Evolutionary conservation across 2,888 invertebrate genomes (phyloP).

Genomic region (Cerceris ruficornis): DNA sequence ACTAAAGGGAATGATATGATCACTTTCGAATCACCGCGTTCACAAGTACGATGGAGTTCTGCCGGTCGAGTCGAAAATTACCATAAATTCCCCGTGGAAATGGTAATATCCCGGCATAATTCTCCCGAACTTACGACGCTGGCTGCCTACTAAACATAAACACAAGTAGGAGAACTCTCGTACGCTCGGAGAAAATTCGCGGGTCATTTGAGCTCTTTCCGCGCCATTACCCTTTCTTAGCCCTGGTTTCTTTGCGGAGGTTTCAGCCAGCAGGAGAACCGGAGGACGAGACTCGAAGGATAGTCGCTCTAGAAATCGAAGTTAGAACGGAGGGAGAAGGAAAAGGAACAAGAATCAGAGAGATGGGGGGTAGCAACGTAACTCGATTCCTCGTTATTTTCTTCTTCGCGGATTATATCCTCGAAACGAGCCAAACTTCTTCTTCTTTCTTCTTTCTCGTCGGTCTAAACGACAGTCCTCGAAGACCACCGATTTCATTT

Average conservation of each 20-base stretch:
- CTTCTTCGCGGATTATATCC: conserved; percentile 70
- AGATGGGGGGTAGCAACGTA: conserved; percentile 50
- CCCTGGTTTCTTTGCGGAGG: conserved; percentile 56
- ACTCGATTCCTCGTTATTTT: conserved; percentile 71
- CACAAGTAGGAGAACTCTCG: conserved; percentile 69
- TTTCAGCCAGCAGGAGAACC: conserved; percentile 24
- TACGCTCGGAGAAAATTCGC: conserved; percentile 74
- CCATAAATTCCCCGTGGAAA: conserved; percentile 69
- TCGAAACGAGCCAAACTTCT: conserved; percentile 58
- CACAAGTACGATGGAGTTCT: neutral
- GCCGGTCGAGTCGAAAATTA: conserved; percentile 60
- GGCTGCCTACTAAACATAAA: conserved; percentile 75
- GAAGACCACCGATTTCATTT: conserved; percentile 39
- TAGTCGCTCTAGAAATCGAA: conserved; percentile 42
- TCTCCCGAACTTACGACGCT: conserved; percentile 58
- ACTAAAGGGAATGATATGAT: neutral
- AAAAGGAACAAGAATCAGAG: conserved; percentile 16
- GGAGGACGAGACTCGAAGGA: conserved; percentile 28
- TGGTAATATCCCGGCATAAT: conserved; percentile 66
- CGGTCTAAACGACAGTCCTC: conserved; percentile 43
- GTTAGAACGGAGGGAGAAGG: conserved; percentile 45
- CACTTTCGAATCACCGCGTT: neutral
- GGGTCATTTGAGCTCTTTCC: conserved; percentile 81
- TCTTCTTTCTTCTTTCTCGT: conserved; percentile 54
- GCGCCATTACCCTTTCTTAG: conserved; percentile 80